Evolutionary conservation across 2,797 vertebrate genomes (phyloP), one percentile per base, ranked within the genome.

Genomic region (Myotis myotis): DNA sequence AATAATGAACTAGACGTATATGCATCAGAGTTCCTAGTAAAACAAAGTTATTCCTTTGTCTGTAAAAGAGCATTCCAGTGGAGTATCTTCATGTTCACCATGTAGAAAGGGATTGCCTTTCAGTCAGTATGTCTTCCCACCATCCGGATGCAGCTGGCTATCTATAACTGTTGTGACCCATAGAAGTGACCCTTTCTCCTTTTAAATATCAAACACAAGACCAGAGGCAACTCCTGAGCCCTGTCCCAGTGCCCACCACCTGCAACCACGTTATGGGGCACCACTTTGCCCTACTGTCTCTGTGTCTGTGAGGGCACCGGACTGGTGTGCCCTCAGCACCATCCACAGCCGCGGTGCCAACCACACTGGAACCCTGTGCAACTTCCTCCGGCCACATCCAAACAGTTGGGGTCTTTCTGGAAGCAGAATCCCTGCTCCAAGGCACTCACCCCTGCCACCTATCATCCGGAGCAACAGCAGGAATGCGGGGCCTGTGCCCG

Each of bases 341-440:
- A 12, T 74, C 12, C 51, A 72, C 28, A 53, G 6, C 7, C 13
- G 0, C 0, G 10, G 11, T 44, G 19, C 28, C 68, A 57, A 15
- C 5, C 8, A 55, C 53, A 55, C 57, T 4, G 57, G 28, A 57
- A 30, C 15, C 19, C 28, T 7, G 51, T 1, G 3, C 9, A 11
- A 49, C 66, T 85, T 47, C 5, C 9, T 51, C n/a, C 0, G n/a
- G n/a, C 1, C 0, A 3, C 68, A 57, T 47, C 8, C 33, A 7
- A 57, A 38, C 22, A 87, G 8, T 25, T 74, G 38, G 84, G 51
- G 28, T 23, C 38, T 70, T 44, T 72, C 20, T 33, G 30, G 38
- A 60, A 47, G 53, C 10, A 4, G 20, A 55, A 28, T 70, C 49
- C 23, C 10, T 2, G 38, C 23, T 41, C 30, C 2, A 10, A 22